Percentiles rank a stretch among this genome's conserved stretches.
Conservation (phyloP, 1,140 invertebrate genomes). For the Anastrepha ludens region DNA sequence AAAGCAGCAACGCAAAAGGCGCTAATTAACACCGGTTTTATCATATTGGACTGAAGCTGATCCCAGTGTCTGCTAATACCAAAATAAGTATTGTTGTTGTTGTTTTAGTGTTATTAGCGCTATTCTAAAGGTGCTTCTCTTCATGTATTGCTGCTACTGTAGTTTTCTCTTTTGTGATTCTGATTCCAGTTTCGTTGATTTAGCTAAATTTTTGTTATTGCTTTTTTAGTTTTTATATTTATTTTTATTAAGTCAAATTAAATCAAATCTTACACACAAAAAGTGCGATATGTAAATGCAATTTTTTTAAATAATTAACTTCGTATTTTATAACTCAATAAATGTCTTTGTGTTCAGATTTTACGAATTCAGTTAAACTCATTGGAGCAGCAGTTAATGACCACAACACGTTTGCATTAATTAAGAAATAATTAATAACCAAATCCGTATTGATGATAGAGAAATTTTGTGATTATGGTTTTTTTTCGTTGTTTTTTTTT, state of each 20-base stretch:
- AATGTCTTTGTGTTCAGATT: neutral
- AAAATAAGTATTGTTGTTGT: slow-evolving; percentile 25
- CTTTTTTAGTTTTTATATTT: neutral
- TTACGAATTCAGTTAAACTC: neutral
- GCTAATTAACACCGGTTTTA: slow-evolving; percentile 42
- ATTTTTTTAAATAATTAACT: neutral
- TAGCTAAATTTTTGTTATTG: neutral
- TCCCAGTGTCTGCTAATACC: neutral
- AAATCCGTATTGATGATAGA: slow-evolving; percentile 13
- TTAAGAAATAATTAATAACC: slow-evolving; percentile 28
- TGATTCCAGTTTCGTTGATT: neutral
- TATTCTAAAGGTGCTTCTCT: neutral
- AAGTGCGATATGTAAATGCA: slow-evolving; percentile 2
- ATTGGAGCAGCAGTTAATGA: neutral
- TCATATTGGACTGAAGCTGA: slow-evolving; percentile 1
- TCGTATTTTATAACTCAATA: neutral
- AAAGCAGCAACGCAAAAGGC: slow-evolving; percentile 27
- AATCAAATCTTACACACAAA: neutral
- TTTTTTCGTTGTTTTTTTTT: neutral
- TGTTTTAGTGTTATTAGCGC: neutral
- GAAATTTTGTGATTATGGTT: neutral
- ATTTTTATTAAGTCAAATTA: neutral
- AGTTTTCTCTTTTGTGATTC: too few relatives aligned
- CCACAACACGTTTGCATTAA: slow-evolving; percentile 17
- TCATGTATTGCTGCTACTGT: too few relatives aligned